phyloP scores from a whole-genome alignment of 2,797 vertebrate species.

The Margarornis squamiger region DNA sequence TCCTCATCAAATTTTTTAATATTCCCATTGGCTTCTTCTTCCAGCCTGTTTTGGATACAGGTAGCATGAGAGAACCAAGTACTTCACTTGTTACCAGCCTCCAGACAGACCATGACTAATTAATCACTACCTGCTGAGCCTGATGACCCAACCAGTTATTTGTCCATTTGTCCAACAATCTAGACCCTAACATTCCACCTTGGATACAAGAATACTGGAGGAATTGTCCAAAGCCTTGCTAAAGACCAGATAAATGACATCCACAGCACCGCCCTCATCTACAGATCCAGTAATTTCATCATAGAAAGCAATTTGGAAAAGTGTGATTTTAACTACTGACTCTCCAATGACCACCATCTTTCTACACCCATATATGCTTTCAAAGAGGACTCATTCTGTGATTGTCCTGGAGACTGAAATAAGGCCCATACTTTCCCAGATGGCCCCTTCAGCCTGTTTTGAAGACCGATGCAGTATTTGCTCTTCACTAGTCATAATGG shows the following conservation, averaged over 20 bases:
- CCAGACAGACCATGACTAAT: background rate
- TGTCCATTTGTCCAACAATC: background rate
- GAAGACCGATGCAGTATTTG: background rate
- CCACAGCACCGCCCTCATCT: background rate
- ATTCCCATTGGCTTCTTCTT: background rate
- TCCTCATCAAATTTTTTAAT: background rate
- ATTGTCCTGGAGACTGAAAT: background rate
- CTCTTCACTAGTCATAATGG: background rate
- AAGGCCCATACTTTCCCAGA: background rate
- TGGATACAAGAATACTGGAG: background rate
- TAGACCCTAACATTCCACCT: background rate
- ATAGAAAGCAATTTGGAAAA: background rate
- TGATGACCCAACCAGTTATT: background rate
- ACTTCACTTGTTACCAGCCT: background rate
- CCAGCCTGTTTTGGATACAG: background rate
- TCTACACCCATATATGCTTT: background rate
- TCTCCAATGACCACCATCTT: background rate
- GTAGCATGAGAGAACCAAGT: background rate
- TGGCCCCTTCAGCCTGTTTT: background rate
- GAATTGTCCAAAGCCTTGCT: background rate
- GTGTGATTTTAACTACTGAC: background rate
- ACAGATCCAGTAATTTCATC: background rate
- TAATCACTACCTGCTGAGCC: background rate
- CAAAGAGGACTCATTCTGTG: background rate
- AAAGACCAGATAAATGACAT: background rate